These are phyloP conservation scores for Tretioscincus oriximinensis DNA, from an alignment of 2,113 vertebrate genomes.

Conservation along the genomic window DNA sequence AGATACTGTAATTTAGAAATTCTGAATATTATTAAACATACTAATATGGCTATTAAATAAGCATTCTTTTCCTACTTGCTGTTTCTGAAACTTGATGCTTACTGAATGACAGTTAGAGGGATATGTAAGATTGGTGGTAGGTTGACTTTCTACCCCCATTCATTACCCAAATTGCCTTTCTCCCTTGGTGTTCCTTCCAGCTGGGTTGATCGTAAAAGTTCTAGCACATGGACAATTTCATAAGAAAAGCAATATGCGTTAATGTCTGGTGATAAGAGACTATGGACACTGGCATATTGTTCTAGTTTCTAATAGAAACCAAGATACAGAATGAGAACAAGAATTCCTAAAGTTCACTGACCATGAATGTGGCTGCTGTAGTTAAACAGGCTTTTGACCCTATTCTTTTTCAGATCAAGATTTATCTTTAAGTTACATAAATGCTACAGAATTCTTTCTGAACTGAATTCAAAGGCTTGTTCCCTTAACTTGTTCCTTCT, in stretches of 20 bases:
- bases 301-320: not conserved
- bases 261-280: not conserved
- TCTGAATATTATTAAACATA: not conserved
- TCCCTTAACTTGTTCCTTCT: not conserved
- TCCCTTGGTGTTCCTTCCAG: not conserved
- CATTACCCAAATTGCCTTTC: not conserved
- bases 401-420: constrained; percentile 7
- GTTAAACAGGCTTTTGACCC: not conserved
- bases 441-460: not conserved
- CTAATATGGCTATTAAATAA: not conserved
- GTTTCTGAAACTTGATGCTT: not conserved
- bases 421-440: constrained; percentile 2
- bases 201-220: not conserved
- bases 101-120: not conserved
- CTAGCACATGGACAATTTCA: not conserved
- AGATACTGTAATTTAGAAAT: not conserved
- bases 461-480: not conserved
- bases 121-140: not conserved
- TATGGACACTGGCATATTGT: constrained; percentile 3
- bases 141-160: not conserved
- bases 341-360: constrained; percentile 1
- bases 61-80: not conserved
- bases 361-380: not conserved
- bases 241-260: constrained; percentile 1
- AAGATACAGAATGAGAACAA: not conserved